These are phyloP conservation scores for Phlogophora meticulosa DNA, from an alignment of 2,888 invertebrate genomes.

Conservation along the genomic window DNA sequence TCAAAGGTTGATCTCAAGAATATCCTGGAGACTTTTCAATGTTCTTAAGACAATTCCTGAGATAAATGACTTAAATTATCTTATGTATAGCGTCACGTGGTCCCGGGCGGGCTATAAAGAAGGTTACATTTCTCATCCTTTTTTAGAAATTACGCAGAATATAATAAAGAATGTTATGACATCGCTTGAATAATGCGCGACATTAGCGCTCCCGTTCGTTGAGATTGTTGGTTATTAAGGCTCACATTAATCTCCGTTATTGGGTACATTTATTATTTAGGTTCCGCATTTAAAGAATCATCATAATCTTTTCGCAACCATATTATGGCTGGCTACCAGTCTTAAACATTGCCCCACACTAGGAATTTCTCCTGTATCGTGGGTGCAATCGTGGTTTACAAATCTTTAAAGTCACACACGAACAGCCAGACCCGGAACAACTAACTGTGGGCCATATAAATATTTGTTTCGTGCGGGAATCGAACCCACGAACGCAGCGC, in stretches of 20 bases:
- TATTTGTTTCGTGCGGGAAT: too few relatives aligned
- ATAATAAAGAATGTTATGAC: constrained; percentile 9
- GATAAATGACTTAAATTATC: constrained; percentile 15
- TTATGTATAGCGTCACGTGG: constrained; percentile 11
- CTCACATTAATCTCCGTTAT: constrained; percentile 7
- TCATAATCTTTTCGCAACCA: not conserved
- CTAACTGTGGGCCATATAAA: too few relatives aligned
- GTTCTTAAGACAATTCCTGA: not conserved
- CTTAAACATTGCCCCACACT: too few relatives aligned
- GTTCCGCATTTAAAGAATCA: too few relatives aligned
- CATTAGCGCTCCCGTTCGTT: constrained; percentile 18
- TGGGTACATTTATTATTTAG: constrained; percentile 20
- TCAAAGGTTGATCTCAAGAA: too few relatives aligned
- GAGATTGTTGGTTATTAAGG: not conserved
- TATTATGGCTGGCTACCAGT: too few relatives aligned
- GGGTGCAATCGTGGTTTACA: too few relatives aligned
- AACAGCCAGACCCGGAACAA: too few relatives aligned
- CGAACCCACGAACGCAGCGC: too few relatives aligned
- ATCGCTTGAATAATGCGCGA: constrained; percentile 4
- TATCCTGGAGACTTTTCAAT: not conserved
- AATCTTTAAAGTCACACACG: too few relatives aligned
- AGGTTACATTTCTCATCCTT: not conserved
- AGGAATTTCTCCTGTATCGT: too few relatives aligned
- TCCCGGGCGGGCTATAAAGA: not conserved
- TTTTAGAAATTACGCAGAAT: not conserved